phyloP scores from a whole-genome alignment of 2,888 invertebrate genomes.

The Pecten maximus region DNA sequence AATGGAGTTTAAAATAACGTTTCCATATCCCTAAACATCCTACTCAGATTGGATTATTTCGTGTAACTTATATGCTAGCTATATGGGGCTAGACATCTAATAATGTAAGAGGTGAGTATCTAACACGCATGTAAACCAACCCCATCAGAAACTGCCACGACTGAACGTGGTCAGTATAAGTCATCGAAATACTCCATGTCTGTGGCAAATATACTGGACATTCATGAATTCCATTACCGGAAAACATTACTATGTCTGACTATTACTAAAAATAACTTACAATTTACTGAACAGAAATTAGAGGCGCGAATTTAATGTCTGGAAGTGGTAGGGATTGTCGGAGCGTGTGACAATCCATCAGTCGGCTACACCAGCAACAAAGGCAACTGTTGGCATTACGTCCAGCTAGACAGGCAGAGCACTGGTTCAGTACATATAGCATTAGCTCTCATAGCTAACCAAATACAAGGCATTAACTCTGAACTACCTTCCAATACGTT shows the following conservation, averaged over 20 bases:
- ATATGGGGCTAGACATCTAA: background rate
- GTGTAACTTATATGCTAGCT: background rate
- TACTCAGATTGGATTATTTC: background rate
- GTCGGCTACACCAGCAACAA: background rate
- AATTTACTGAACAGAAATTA: conserved; percentile 35
- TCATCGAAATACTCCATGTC: background rate
- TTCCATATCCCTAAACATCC: background rate
- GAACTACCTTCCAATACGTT: background rate
- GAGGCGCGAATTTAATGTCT: conserved; percentile 32
- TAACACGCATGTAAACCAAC: background rate
- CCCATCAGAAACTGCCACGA: background rate
- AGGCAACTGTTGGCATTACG: background rate
- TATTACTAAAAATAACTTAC: conserved; percentile 35
- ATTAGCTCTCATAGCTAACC: background rate
- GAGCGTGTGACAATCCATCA: conserved; percentile 33
- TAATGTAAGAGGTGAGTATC: background rate
- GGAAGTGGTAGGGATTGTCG: conserved; percentile 1
- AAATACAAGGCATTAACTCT: background rate
- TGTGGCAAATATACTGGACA: background rate
- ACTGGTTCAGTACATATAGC: background rate
- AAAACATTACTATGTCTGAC: conserved; percentile 10
- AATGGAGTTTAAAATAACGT: too few species aligned
- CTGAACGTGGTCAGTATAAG: background rate
- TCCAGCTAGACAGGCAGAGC: background rate
- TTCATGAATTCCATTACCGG: background rate